Base-by-base conservation (phyloP, 2,113 vertebrate genomes). In the Herpetotheres cachinnans region DNA sequence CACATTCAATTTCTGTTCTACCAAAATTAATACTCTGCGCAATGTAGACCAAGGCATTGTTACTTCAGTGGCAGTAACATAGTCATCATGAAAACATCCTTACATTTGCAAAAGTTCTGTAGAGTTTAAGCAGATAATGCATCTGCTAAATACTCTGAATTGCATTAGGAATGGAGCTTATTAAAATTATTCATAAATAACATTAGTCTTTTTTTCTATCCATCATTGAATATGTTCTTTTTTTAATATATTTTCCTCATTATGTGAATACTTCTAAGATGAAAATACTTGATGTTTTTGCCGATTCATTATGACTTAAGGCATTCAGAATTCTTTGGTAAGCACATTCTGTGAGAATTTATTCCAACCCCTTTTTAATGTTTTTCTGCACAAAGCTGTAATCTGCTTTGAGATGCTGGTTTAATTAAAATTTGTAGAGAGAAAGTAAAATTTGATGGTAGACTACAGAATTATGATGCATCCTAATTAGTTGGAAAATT, bases 401-500 rank as follows among this genome's bases (percentile, higher is more conserved):
- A 89, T 80, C 34, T 82, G 8, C 18, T 94, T 30, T 82, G 73
- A 93, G 52, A 58, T 90, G 58, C 44, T 91, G 90, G 44, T 72
- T 96, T 92, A 96, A 91, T 96, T 94, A 87, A 74, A 95, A 93
- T 83, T 87, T 3, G 2, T 93, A 89, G 13, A 92, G 14, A 55
- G 62, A 85, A 95, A 86, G 50, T 59, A 82, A 92, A 93, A 95
- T 92, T 80, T 91, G 27, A 74, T 91, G 50, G 13, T 73, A 86
- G 34, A 56, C 27, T 86, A 93, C 54, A 83, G 52, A 96, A 81
- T 94, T 92, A 46, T 49, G 46, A 89, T 81, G 40, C 34, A 56
- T 89, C 90, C 44, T 78, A 95, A 93, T 95, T 96, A 93, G 65
- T 30, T 93, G 44, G 44, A 84, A 97, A 95, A 95, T 81, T 73